Base-by-base conservation (phyloP, 2,797 vertebrate species). In the Menidia menidia region DNA sequence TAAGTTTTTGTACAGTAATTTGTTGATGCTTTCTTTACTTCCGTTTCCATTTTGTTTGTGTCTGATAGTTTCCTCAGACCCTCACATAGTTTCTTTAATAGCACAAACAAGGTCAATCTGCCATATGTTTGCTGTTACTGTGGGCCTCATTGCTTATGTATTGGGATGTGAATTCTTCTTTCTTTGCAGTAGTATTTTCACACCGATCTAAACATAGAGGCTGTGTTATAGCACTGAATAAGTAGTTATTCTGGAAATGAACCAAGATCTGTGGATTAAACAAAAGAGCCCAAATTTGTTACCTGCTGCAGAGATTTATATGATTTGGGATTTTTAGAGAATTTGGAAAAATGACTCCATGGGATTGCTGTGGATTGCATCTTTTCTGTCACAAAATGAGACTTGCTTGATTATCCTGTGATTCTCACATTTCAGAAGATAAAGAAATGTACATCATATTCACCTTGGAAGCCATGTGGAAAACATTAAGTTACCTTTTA, bases 21-120 rank as follows among this genome's bases (percentile, higher is more conserved):
- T 59, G 64, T 54, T 45, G n/a, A 56, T 30, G 4, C 42, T 71
- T 73, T 41, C 2, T 25, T 58, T 16, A 59, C 10, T 71, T 32
- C 3, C 42, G 47, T 39, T 58, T 32, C 50, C 15, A 60, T 41
- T 53, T 44, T 13, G 2, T 60, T 18, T 30, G 10, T 31, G 9
- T 33, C 58, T 60, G 15, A 60, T 45, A 13, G 16, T n/a, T 32
- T 45, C 44, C 30, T 31, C 43, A 60, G 15, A 30, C 10, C 8
- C 25, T 16, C 14, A 31, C 41, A 30, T 45, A 47, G 25, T 14
- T 52, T 12, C 6, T 2, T 52, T 52, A 12, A 52, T 52, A 14
- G 50, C 14, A 13, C 50, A 52, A 52, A 52, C 14, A 52, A 52
- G 50, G 30, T 31, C 50, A 25, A 31, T 30, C 50, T 52, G 50